Evolutionary conservation across 1,140 invertebrate species (phyloP), one percentile per base, ranked within the genome.

Genomic region (Ruditapes philippinarum): DNA sequence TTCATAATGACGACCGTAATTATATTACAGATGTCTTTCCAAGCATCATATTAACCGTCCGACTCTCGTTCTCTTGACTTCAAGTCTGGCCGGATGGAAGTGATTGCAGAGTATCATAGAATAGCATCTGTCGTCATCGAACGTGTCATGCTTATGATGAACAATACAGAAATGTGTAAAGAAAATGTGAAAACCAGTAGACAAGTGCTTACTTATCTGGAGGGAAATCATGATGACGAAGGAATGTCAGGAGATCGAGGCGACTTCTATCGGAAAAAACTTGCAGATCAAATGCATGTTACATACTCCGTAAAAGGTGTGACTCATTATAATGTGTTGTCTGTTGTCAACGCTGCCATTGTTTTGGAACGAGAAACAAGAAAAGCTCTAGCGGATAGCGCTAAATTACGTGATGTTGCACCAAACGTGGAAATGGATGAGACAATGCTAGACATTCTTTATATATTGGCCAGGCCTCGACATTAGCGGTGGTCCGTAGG

Each of bases 71-170:
- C 79, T 14, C 84, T 85, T 17, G 80, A 86, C 40, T 85, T 90
- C 17, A 70, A 80, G 19, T 78, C 83, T 14, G 94, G 94, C 89
- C 89, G 92, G 22, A 92, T 94, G 90, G 90, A 91, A 28, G 83
- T 92, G 0, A 88, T 95, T 0, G 92, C 91, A 4, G 92, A 91
- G 3, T 90, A 94, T 84, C 91, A 95, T 81, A 90, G 94, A 36
- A 94, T 95, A 45, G 94, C 94, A 31, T 51, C 92, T 42, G 92
- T 94, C 9, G 93, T 93, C 12, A 89, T 88, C 14, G 92, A 95
- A 81, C 88, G 93, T 38, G 91, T 95, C 40, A 92, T 95, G 70
- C 82, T 94, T 4, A 80, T 95, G 81, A 93, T 95, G 93, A 95
- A 95, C 91, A 93, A 95, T 60, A 95, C 94, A 19, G 73, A 78